A percentile compares a stretch with the other conserved stretches of the same genome.
These are phyloP conservation scores for Heptranchias perlo DNA, from an alignment of 2,113 vertebrate genomes.

Conservation along the genomic window DNA sequence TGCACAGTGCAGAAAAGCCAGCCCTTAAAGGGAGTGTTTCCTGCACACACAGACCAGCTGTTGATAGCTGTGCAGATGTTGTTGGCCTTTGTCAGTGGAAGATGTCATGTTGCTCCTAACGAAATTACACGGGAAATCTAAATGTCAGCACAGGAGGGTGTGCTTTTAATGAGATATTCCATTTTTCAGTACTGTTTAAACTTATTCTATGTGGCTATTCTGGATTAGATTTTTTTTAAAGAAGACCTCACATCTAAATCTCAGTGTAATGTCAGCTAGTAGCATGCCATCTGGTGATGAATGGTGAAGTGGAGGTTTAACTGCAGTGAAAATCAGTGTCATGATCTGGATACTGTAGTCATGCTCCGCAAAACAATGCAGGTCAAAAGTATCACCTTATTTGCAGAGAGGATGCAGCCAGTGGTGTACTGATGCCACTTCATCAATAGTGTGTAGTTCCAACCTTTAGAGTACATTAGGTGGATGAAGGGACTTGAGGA, in stretches of 20 bases:
- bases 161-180: not conserved
- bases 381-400: not conserved
- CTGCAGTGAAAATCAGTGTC: not conserved
- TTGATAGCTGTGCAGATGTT: not conserved
- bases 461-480: not conserved
- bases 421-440: not conserved
- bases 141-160: not conserved
- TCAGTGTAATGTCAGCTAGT: not conserved
- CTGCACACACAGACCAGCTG: not conserved
- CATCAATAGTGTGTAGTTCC: not conserved
- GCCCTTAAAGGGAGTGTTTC: not conserved
- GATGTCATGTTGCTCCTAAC: not conserved
- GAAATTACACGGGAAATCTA: not conserved
- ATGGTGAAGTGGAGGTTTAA: not conserved
- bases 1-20: not conserved
- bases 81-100: not conserved
- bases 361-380: not conserved
- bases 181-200: not conserved
- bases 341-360: not conserved
- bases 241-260: not conserved
- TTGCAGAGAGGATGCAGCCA: not conserved
- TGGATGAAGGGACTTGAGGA: not conserved
- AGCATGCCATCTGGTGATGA: not conserved
- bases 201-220: not conserved
- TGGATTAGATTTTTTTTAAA: not conserved